Evolutionary conservation across 2,888 invertebrate genomes (phyloP).

Genomic region (Iphiclides podalirius): DNA sequence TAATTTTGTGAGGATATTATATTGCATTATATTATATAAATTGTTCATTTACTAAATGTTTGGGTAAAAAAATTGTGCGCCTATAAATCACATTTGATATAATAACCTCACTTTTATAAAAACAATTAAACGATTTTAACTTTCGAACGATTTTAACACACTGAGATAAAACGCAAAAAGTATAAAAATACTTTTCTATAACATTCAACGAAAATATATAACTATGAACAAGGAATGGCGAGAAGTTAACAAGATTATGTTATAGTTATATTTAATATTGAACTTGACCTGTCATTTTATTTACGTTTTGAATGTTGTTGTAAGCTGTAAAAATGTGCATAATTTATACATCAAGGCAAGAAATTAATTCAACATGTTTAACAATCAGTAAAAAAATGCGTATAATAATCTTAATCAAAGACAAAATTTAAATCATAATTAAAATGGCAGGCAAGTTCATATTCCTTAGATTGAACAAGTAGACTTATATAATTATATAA

Average conservation of each 20-base stretch:
- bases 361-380: neutral
- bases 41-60: neutral
- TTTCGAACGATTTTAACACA: conserved; percentile 13
- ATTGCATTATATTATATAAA: neutral
- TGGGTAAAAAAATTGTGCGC: conserved; percentile 8
- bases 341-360: neutral
- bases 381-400: neutral
- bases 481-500: conserved; percentile 16
- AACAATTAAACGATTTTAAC: conserved; percentile 11
- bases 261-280: conserved; percentile 28
- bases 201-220: conserved; percentile 40
- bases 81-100: neutral
- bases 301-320: neutral
- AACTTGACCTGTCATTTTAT: conserved; percentile 16
- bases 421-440: neutral
- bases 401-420: neutral
- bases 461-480: conserved; percentile 15
- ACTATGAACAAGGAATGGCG: conserved; percentile 54
- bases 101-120: conserved; percentile 14
- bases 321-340: too few relatives aligned
- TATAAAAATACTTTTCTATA: conserved; percentile 38
- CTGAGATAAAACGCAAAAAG: conserved; percentile 32
- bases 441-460: conserved; percentile 13
- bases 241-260: conserved; percentile 42
- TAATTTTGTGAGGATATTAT: conserved; percentile 7